Evolutionary conservation across 2,888 invertebrate genomes (phyloP).

Genomic region (Heliconius sara): DNA sequence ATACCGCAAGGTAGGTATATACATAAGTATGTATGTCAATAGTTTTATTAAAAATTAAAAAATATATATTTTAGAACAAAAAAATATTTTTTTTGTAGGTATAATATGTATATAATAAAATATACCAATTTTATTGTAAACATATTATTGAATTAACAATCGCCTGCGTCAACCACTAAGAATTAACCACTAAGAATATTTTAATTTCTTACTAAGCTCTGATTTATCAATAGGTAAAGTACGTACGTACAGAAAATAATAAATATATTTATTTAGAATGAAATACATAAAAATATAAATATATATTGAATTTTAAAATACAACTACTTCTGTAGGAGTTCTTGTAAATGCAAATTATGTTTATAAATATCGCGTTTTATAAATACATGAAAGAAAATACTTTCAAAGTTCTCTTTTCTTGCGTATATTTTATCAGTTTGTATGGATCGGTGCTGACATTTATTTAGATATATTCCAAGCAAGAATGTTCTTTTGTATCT

Average conservation of each 20-base stretch:
- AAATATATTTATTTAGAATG: neutral
- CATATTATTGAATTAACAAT: too few species aligned
- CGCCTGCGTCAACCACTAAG: too few species aligned
- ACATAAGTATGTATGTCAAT: too few species aligned
- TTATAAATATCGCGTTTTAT: neutral
- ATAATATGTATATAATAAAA: too few species aligned
- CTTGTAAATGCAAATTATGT: constrained; percentile 15
- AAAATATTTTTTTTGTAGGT: too few species aligned
- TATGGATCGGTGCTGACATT: neutral
- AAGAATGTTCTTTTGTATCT: too few species aligned
- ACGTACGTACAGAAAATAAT: neutral
- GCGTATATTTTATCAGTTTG: neutral
- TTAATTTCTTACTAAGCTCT: neutral
- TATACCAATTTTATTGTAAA: too few species aligned
- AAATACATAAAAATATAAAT: neutral
- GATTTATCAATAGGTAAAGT: neutral
- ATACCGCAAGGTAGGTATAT: too few species aligned
- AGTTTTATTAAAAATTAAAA: too few species aligned
- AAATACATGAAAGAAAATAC: constrained; percentile 14
- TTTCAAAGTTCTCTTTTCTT: neutral
- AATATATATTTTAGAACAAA: too few species aligned
- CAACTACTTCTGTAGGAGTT: neutral
- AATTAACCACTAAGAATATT: neutral
- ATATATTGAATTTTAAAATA: neutral
- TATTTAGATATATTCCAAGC: too few species aligned